These are phyloP conservation scores for Muraenolepis orangiensis DNA, from an alignment of 2,797 vertebrate species.

Conservation along the genomic window DNA sequence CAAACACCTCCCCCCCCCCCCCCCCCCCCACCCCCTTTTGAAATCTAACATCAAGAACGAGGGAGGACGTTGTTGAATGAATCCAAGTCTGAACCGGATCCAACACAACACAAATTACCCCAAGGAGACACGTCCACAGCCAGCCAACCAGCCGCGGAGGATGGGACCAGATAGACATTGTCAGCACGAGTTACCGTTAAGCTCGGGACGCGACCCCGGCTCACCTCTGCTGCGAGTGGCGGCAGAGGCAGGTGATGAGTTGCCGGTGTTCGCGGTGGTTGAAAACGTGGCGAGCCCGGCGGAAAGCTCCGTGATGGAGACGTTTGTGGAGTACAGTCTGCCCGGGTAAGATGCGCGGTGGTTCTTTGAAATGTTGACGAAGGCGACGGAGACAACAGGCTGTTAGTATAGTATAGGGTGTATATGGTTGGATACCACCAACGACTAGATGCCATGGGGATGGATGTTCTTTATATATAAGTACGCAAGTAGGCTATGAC, in stretches of 20 bases:
- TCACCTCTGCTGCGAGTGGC: slow-evolving; percentile 33
- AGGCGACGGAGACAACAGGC: slow-evolving; percentile 33
- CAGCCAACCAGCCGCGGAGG: slow-evolving; percentile 1
- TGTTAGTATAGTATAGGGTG: too few relatives aligned
- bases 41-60: neutral
- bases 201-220: slow-evolving; percentile 39
- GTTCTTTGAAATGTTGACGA: too few relatives aligned
- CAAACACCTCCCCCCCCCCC: slow-evolving; percentile 11
- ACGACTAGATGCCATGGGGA: too few relatives aligned
- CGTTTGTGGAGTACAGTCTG: slow-evolving; percentile 31
- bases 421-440: neutral
- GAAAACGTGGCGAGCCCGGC: slow-evolving; percentile 16
- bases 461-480: too few relatives aligned
- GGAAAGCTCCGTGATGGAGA: slow-evolving; percentile 29
- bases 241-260: slow-evolving; percentile 14
- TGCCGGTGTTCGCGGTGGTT: neutral
- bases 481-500: too few relatives aligned
- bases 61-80: neutral
- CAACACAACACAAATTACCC: neutral
- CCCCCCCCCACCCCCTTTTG: neutral
- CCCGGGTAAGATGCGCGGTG: slow-evolving; percentile 29
- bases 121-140: neutral
- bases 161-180: slow-evolving; percentile 26
- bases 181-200: slow-evolving; percentile 23
- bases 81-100: neutral